Evolutionary conservation across 2,113 vertebrate species (phyloP).

Genomic region (Emydura subglobosa): DNA sequence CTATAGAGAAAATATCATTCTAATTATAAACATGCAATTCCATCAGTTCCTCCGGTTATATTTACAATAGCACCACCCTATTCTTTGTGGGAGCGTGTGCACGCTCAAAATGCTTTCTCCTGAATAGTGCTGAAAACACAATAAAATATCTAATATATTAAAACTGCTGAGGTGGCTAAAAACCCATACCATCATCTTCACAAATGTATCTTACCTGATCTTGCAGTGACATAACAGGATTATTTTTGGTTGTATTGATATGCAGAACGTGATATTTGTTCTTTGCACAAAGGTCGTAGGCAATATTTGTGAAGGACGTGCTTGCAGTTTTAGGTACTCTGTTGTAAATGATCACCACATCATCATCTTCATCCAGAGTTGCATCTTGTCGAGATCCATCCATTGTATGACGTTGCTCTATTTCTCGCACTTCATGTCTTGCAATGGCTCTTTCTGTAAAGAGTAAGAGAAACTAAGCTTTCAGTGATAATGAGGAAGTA

Average conservation of each 20-base stretch:
- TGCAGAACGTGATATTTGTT: constrained; percentile 98
- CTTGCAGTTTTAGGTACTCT: constrained; percentile 98
- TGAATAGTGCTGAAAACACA: neutral
- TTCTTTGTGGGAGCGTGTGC: neutral
- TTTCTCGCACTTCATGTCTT: constrained; percentile 91
- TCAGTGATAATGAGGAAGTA: neutral
- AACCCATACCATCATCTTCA: neutral
- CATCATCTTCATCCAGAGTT: constrained; percentile 81
- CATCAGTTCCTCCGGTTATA: neutral
- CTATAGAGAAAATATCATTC: neutral
- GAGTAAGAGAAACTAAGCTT: constrained; percentile 5
- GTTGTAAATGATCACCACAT: constrained; percentile 95
- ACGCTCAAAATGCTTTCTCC: neutral
- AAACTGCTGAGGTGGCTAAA: neutral
- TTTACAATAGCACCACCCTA: neutral
- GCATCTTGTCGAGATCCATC: constrained; percentile 80
- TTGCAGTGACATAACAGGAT: constrained; percentile 99
- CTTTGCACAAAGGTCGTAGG: constrained; percentile 86
- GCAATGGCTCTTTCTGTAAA: constrained; percentile 91
- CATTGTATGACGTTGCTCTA: constrained; percentile 90
- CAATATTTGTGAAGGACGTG: constrained; percentile 99
- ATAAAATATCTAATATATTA: neutral
- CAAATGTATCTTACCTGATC: constrained; percentile 89
- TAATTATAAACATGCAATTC: neutral
- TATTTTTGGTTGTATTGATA: constrained; percentile 99